Base-by-base conservation (phyloP, 2,113 vertebrate species). In the Sinosuthora webbiana region DNA sequence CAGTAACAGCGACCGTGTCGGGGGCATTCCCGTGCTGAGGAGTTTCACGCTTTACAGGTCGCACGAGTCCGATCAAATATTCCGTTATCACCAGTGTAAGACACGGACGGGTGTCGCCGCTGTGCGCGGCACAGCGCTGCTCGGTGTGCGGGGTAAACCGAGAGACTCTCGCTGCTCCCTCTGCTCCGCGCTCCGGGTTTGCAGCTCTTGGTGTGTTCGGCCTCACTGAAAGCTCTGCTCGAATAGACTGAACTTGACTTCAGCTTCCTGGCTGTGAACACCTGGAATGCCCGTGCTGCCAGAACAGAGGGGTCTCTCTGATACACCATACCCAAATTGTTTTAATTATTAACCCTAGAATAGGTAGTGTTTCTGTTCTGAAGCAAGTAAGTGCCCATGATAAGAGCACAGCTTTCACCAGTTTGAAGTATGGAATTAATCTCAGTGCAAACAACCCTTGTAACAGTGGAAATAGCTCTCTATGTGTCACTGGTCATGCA, bases 301-400 rank as follows among this genome's bases (percentile, higher is more conserved):
- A 6, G 50, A 44, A 16, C 49, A 4, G 18, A 67, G 42, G n/a
- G 9, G 45, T 42, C 69, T 42, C 59, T 45, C 24, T 73, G 37
- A 28, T 13, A 9, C 15, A 1, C 10, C 22, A 1, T 9, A 14
- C n/a, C 41, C 45, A 15, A 76, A 28, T 13, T 35, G 53, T 49
- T 83, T 59, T 78, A 86, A 89, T 92, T 39, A 93, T 89, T 93
- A 92, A 92, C 68, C 55, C 14, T 24, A 27, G 28, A 53, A 18
- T 47, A 44, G 62, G 57, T 84, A 39, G 63, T 62, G 19, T 24
- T 88, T 73, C 65, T 85, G 49, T 86, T 55, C 33, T 22, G 76
- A 67, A 77, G 64, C 68, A 52, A 37, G 88, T 88, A 45, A 35
- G 30, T 74, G 47, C 20, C 31, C 42, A 1, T 33, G 82, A 74